These are phyloP conservation scores for Babyrousa celebensis DNA, from an alignment of 2,797 vertebrate species.

Conservation along the genomic window DNA sequence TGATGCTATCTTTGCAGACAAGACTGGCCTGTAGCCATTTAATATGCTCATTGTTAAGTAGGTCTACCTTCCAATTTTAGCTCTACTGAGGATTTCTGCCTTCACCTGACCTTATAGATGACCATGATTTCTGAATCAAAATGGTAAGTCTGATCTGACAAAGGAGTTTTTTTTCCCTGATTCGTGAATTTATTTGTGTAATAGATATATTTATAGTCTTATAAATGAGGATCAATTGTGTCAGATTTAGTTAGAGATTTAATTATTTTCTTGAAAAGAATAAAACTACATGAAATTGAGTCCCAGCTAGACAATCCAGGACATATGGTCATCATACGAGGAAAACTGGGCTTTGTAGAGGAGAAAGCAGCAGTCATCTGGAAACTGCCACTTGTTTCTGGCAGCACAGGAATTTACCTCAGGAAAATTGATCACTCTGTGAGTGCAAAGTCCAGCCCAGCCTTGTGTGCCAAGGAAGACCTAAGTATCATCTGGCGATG, in stretches of 20 bases:
- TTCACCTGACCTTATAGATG: conserved; percentile 15
- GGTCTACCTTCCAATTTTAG: background rate
- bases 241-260: conserved; percentile 32
- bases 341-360: conserved; percentile 40
- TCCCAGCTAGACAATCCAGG: conserved; percentile 31
- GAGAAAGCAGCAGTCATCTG: conserved; percentile 42
- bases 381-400: conserved; percentile 74
- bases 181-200: background rate
- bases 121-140: background rate
- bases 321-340: background rate
- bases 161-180: background rate
- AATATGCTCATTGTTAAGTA: background rate
- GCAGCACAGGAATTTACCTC: conserved; percentile 65
- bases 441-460: background rate
- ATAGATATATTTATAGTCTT: background rate
- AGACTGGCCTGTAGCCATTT: background rate
- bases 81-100: background rate
- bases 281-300: conserved; percentile 27
- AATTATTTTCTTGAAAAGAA: conserved; percentile 43
- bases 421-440: conserved; percentile 69
- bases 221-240: background rate
- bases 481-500: conserved; percentile 47
- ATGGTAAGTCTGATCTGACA: conserved; percentile 39
- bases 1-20: background rate
- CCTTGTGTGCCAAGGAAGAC: conserved; percentile 49